Percentiles rank a stretch among this genome's conserved stretches.
Evolutionary conservation across 1,140 invertebrate species (phyloP).

Genomic region (Eumaeus atala): DNA sequence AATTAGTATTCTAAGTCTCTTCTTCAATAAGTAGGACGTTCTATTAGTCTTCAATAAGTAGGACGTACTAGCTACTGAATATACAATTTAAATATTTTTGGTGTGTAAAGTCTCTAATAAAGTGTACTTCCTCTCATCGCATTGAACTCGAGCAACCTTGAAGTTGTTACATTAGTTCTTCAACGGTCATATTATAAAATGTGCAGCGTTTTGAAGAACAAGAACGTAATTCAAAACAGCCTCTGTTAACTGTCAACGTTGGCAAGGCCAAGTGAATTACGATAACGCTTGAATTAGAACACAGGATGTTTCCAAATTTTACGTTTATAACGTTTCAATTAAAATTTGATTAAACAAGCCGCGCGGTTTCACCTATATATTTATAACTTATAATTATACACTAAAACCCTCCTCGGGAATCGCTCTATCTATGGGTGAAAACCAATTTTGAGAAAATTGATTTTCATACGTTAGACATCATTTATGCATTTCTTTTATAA

Average conservation of each 20-base stretch:
- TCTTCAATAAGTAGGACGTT: too few relatives aligned
- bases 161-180: conserved; percentile 22
- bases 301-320: conserved; percentile 37
- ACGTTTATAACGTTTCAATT: neutral
- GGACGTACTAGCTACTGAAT: too few relatives aligned
- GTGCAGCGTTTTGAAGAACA: conserved; percentile 40
- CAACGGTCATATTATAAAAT: conserved; percentile 24
- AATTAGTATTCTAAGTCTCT: too few relatives aligned
- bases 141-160: conserved; percentile 28
- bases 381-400: too few relatives aligned
- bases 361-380: too few relatives aligned
- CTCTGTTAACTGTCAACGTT: conserved; percentile 44
- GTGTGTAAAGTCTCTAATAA: neutral
- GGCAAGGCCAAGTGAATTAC: conserved; percentile 56
- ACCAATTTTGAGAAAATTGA: too few relatives aligned
- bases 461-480: too few relatives aligned
- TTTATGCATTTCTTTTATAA: too few relatives aligned
- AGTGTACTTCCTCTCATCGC: neutral
- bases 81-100: neutral
- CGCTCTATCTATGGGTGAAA: too few relatives aligned
- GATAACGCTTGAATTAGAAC: conserved; percentile 58
- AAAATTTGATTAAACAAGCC: too few relatives aligned
- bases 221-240: conserved; percentile 44
- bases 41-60: too few relatives aligned
- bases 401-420: too few relatives aligned